phyloP scores from a whole-genome alignment of 2,888 invertebrate genomes.

The Callyntrura sp. region DNA sequence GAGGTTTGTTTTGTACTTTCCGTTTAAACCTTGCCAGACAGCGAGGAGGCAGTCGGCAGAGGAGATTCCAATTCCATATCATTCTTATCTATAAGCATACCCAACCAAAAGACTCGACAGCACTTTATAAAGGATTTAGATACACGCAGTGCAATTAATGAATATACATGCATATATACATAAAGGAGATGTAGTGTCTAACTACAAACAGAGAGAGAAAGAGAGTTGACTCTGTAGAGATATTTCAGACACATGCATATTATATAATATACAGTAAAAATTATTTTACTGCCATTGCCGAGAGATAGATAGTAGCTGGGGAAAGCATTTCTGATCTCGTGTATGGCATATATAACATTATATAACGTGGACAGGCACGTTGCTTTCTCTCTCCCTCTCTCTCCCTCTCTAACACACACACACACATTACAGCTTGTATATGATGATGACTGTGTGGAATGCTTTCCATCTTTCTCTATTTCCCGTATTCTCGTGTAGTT shows the following conservation, averaged over 20 bases:
- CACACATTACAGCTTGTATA: neutral
- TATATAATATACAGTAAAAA: conserved; percentile 26
- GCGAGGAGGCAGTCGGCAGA: conserved; percentile 70
- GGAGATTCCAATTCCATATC: conserved; percentile 61
- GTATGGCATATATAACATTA: conserved; percentile 30
- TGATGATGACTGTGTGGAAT: conserved; percentile 33
- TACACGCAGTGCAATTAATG: conserved; percentile 55
- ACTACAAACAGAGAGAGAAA: conserved; percentile 1
- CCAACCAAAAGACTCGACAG: conserved; percentile 43
- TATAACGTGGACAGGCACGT: neutral
- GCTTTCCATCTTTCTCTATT: conserved; percentile 32
- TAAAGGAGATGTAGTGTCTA: neutral
- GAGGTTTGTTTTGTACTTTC: conserved; percentile 57
- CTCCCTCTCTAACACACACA: too few species aligned
- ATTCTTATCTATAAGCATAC: conserved; percentile 51
- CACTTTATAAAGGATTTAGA: conserved; percentile 60
- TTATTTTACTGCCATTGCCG: neutral
- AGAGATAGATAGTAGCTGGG: conserved; percentile 31
- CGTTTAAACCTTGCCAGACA: conserved; percentile 77
- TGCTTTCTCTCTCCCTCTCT: neutral
- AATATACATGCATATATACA: conserved; percentile 33
- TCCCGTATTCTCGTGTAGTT: conserved; percentile 8
- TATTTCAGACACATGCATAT: conserved; percentile 12
- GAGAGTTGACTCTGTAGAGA: neutral
- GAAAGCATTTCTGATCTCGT: conserved; percentile 66